Percentiles rank a stretch among this genome's conserved stretches.
These are phyloP conservation scores for Cathartes aura DNA, from an alignment of 2,113 vertebrate genomes.

Conservation along the genomic window DNA sequence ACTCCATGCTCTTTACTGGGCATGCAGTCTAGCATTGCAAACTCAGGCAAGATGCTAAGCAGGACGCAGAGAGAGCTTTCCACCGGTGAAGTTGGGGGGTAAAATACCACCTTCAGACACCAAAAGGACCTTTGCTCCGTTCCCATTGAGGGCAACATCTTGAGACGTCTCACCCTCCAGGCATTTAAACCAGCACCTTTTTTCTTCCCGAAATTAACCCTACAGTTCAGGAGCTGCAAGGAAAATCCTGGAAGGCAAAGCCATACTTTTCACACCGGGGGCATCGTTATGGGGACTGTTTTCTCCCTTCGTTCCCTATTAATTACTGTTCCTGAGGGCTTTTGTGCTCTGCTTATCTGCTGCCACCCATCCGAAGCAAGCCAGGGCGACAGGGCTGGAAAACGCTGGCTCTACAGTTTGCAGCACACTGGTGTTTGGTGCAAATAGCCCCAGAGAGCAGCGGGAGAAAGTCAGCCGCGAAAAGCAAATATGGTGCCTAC, in stretches of 20 bases:
- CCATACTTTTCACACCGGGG: rapidly evolving
- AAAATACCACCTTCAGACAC: not conserved
- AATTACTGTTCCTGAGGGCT: not conserved
- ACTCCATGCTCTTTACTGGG: not conserved
- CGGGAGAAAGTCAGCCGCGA: not conserved
- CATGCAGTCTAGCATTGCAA: not conserved
- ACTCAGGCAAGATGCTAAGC: not conserved
- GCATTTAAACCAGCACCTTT: not conserved
- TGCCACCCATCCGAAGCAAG: not conserved
- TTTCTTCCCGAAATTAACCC: not conserved
- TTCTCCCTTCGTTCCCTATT: not conserved
- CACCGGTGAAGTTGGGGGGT: not conserved
- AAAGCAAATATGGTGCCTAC: not conserved
- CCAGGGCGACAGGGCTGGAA: not conserved
- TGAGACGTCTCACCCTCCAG: rapidly evolving
- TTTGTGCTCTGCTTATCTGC: not conserved
- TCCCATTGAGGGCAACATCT: not conserved
- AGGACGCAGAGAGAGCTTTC: not conserved
- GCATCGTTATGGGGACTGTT: not conserved
- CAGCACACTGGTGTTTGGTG: rapidly evolving
- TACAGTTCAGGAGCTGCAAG: not conserved
- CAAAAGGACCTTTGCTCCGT: not conserved
- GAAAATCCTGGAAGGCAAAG: not conserved
- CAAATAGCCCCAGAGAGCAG: not conserved
- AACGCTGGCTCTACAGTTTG: not conserved